These are phyloP conservation scores for Mobula hypostoma DNA, from an alignment of 2,113 vertebrate genomes.

Conservation along the genomic window DNA sequence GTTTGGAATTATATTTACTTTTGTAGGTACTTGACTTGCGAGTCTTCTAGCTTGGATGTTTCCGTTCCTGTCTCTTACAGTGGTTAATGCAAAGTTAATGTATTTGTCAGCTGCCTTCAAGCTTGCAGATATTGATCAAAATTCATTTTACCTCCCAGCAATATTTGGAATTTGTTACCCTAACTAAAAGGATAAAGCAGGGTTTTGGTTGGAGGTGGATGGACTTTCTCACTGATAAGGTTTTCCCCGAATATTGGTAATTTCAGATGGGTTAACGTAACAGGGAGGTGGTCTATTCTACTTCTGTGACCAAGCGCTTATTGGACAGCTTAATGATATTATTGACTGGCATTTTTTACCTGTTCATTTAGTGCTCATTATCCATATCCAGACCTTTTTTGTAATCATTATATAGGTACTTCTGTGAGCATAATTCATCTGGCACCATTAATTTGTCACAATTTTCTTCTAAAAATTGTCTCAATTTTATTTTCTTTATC, in stretches of 20 bases:
- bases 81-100: slow-evolving; percentile 4
- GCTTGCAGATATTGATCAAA: neutral
- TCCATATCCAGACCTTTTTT: neutral
- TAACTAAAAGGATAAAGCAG: neutral
- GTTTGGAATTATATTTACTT: neutral
- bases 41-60: neutral
- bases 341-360: neutral
- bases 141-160: slow-evolving; percentile 7
- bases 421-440: neutral
- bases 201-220: too few species aligned
- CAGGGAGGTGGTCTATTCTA: neutral
- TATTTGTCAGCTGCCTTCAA: neutral
- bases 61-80: neutral
- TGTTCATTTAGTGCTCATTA: neutral
- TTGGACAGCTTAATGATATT: neutral
- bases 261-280: neutral
- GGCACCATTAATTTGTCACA: neutral
- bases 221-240: neutral
- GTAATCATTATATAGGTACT: neutral
- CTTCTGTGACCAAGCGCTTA: neutral
- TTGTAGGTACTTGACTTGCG: slow-evolving; percentile 8
- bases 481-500: neutral
- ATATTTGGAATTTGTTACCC: neutral
- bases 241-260: neutral
- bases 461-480: neutral